A percentile compares a stretch with the other conserved stretches of the same genome.
Evolutionary conservation across 2,797 vertebrate genomes (phyloP).

Genomic region (Pteronotus mesoamericanus): DNA sequence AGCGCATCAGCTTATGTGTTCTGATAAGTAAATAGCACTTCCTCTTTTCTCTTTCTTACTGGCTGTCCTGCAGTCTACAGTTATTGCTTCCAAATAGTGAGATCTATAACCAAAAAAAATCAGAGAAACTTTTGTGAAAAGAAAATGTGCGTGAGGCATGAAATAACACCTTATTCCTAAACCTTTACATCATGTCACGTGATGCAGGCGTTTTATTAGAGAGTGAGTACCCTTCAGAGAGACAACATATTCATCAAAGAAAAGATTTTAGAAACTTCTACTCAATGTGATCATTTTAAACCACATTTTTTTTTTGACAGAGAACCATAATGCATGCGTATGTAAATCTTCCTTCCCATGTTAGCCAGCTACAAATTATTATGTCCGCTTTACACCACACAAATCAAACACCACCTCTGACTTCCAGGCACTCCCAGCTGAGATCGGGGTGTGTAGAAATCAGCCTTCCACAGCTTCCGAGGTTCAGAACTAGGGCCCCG

Average conservation of each 20-base stretch:
- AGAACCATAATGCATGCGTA: background rate
- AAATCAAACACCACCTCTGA: background rate
- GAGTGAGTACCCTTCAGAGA: background rate
- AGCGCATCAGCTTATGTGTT: background rate
- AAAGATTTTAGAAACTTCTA: background rate
- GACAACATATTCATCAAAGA: background rate
- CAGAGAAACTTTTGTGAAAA: background rate
- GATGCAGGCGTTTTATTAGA: background rate
- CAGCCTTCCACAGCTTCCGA: background rate
- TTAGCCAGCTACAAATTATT: background rate
- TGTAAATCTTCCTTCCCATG: background rate
- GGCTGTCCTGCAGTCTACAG: background rate
- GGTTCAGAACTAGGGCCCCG: background rate
- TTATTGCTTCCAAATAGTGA: background rate
- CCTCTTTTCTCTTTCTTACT: background rate
- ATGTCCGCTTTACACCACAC: background rate
- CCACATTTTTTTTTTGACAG: background rate
- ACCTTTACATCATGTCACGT: background rate
- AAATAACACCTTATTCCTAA: background rate
- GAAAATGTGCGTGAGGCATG: background rate
- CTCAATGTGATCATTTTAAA: background rate
- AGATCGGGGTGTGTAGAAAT: background rate
- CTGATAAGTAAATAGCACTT: background rate
- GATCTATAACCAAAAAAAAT: background rate
- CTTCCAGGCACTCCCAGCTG: background rate